Evolutionary conservation across 2,113 vertebrate species (phyloP).

Genomic region (Charina bottae): DNA sequence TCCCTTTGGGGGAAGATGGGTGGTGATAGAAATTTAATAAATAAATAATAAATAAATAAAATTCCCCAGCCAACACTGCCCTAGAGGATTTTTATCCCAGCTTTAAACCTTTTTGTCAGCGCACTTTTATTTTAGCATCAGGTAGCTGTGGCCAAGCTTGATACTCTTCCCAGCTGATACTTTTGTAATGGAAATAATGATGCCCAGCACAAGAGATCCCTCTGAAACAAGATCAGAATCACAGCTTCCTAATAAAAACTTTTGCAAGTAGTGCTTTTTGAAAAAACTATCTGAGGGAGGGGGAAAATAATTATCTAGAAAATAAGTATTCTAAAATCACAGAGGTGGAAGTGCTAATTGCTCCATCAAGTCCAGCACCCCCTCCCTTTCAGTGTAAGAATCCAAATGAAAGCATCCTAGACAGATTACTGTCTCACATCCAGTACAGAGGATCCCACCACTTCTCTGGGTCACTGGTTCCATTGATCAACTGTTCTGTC

Average conservation of each 20-base stretch:
- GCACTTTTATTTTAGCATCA: not conserved
- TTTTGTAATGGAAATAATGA: not conserved
- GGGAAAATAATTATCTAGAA: not conserved
- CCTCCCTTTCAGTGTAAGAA: not conserved
- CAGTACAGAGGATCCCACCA: not conserved
- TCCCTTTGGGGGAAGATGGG: too few relatives aligned
- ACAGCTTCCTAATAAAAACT: not conserved
- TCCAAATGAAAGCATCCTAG: not conserved
- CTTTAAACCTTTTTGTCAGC: not conserved
- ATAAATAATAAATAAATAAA: too few relatives aligned
- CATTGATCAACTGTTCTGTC: not conserved
- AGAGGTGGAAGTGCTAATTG: not conserved
- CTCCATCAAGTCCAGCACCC: not conserved
- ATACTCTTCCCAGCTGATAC: not conserved
- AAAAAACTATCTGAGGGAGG: not conserved
- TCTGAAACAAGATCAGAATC: not conserved
- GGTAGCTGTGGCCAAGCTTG: not conserved
- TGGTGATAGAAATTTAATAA: too few relatives aligned
- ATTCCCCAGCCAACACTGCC: too few relatives aligned
- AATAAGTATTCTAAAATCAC: not conserved
- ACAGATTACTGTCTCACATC: not conserved
- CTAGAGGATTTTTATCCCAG: not conserved
- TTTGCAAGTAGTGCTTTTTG: not conserved
- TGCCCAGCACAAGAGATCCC: too few relatives aligned
- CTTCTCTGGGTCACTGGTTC: not conserved